Base-by-base conservation (phyloP, 2,113 vertebrate genomes). In the Patagioenas fasciata region DNA sequence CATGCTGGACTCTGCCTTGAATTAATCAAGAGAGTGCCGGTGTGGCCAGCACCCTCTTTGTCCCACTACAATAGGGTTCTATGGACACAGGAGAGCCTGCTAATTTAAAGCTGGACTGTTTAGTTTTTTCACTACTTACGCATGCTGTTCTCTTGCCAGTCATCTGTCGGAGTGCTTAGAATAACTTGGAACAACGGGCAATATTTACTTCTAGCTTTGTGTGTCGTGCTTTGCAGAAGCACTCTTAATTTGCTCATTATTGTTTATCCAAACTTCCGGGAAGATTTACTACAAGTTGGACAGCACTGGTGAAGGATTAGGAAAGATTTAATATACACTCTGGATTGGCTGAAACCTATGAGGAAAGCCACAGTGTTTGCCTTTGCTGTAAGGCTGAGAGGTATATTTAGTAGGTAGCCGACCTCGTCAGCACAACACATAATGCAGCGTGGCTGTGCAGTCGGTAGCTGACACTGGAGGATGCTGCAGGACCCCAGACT, bases 381-480 rank as follows among this genome's bases (percentile, higher is more conserved):
- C 97, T 99, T 97, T 96, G 98, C 98, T 92, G 98, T 91, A 95
- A 97, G 84, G 80, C 94, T 74, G 84, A 87, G 95, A 86, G 98
- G 97, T 99, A 98, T 98, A 98, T 99, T 98, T 98, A 99, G 98
- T 96, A 95, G 95, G 97, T 95, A 95, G 98, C 97, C 98, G 97
- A 98, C 98, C 97, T 73, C 91, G 87, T 58, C 97, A 89, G 91
- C 44, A 70, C 29, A 60, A 97, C 97, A 20, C 86, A 80, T 67
- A 81, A 95, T 58, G 83, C 89, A 64, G 69, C 44, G 83, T 47
- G 91, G 94, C 90, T 65, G 85, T 89, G 94, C 86, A 44, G 96
- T 61, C 60, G 15, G 93, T 78, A 53, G 83, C 91, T 91, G 89
- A 91, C 95, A 96, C 92, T 2, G 47, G 96, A 98, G 97, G 98